Evolutionary conservation across 2,888 invertebrate species (phyloP).

Genomic region (Hyalella azteca): DNA sequence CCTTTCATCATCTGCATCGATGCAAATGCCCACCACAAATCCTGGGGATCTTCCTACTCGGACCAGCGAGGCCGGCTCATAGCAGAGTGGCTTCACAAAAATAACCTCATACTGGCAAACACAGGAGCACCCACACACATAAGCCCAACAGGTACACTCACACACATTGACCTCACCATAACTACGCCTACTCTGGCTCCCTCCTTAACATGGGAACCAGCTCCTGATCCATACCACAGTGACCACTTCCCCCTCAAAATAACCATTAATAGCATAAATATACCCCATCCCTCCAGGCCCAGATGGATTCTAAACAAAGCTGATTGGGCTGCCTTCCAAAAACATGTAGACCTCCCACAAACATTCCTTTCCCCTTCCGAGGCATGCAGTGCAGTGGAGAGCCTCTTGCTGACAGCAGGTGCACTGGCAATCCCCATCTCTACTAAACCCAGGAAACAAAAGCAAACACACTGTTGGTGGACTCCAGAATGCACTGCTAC

Average conservation of each 20-base stretch:
- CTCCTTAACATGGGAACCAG: background rate
- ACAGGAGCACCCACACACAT: background rate
- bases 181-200: background rate
- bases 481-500: too few relatives aligned
- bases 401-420: background rate
- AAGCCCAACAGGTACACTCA: background rate
- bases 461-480: too few relatives aligned
- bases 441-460: background rate
- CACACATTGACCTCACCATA: background rate
- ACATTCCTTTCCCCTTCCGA: background rate
- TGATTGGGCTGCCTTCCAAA: background rate
- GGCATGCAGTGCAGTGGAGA: background rate
- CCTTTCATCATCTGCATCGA: background rate
- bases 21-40: background rate
- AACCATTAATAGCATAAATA: background rate
- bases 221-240: too few relatives aligned
- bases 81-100: background rate
- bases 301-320: background rate
- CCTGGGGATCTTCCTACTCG: background rate
- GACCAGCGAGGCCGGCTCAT: background rate
- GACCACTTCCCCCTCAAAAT: too few relatives aligned
- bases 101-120: background rate
- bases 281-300: background rate
- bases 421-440: background rate
- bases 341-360: background rate